phyloP scores from a whole-genome alignment of 2,113 vertebrate species.

The Murina feae region DNA sequence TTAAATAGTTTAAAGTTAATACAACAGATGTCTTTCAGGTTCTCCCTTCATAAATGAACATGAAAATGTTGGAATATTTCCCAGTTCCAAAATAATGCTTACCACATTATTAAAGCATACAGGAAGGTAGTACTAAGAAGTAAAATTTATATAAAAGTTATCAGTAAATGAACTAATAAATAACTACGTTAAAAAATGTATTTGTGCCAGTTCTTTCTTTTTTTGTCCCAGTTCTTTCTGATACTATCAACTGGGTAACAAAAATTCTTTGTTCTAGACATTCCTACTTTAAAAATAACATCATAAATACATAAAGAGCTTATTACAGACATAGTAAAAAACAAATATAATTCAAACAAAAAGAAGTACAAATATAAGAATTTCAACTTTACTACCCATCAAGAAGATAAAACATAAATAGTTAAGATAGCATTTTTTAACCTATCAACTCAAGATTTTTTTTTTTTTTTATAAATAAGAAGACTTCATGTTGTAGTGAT shows the following conservation, averaged over 20 bases:
- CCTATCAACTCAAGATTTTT: not conserved
- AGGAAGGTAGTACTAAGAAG: not conserved
- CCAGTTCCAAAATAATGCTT: not conserved
- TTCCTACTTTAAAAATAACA: not conserved
- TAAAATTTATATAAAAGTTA: not conserved
- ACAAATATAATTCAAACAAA: not conserved
- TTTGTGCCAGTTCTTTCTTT: not conserved
- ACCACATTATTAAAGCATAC: not conserved
- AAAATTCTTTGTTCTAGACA: not conserved
- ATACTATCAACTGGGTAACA: not conserved
- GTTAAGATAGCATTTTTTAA: not conserved
- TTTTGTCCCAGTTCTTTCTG: not conserved
- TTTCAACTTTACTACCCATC: not conserved
- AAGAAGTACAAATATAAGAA: not conserved
- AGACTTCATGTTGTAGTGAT: not conserved
- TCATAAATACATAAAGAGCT: not conserved
- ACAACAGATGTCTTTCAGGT: not conserved
- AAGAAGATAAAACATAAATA: not conserved
- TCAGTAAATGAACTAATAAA: not conserved
- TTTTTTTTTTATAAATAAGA: not conserved
- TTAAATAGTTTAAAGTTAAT: not conserved
- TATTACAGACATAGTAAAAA: not conserved
- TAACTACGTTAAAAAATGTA: not conserved
- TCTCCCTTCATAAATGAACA: not conserved
- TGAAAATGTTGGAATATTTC: not conserved